These are phyloP conservation scores for Oscheius sp. DNA, from an alignment of 2,888 invertebrate species.

Conservation along the genomic window DNA sequence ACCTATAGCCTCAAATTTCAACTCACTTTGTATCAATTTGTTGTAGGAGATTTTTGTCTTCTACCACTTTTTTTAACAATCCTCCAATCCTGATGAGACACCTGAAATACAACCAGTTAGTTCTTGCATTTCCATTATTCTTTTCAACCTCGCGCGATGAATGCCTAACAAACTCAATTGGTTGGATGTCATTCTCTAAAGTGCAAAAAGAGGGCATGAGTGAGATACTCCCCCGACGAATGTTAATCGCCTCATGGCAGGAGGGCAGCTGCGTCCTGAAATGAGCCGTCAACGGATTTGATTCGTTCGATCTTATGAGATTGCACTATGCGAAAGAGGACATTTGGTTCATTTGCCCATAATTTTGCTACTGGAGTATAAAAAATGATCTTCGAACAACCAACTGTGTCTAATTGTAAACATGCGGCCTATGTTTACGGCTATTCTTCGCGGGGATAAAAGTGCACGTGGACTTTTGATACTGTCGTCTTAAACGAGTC, in stretches of 20 bases:
- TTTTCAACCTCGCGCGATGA: constrained; percentile 2
- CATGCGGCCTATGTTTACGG: neutral
- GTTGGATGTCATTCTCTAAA: neutral
- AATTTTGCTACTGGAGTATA: too few species aligned
- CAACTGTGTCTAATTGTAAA: too few species aligned
- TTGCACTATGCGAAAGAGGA: too few species aligned
- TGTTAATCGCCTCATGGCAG: neutral
- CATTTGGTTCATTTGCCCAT: too few species aligned
- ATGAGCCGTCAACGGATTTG: too few species aligned
- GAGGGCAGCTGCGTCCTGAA: constrained; percentile 1
- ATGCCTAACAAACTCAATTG: constrained; percentile 21
- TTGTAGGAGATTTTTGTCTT: neutral
- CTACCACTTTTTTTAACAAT: constrained; percentile 3
- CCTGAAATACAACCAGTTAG: neutral
- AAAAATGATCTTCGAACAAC: too few species aligned
- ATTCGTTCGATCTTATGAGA: too few species aligned
- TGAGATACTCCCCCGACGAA: constrained; percentile 5
- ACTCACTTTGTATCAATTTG: constrained; percentile 22
- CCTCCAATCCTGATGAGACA: constrained; percentile 18
- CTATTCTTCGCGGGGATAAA: neutral
- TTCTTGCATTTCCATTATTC: neutral
- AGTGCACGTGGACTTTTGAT: constrained; percentile 18
- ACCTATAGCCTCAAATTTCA: too few species aligned
- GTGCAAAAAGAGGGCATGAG: constrained; percentile 14
- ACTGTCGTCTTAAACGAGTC: neutral